Evolutionary conservation across 1,140 invertebrate species (phyloP), one percentile per base, ranked within the genome.

Genomic region (Nasonia longicornis): DNA sequence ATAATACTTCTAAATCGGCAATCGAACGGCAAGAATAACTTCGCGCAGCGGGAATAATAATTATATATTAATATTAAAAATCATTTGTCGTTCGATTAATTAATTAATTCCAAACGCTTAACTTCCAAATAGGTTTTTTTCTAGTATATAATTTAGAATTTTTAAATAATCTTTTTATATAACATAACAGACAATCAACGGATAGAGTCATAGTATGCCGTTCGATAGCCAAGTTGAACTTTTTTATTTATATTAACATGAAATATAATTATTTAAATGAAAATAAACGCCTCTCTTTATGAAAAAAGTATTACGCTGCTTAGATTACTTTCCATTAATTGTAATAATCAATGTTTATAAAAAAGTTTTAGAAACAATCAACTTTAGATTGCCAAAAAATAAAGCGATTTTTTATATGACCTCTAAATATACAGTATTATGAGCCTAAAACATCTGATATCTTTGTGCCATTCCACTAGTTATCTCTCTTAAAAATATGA

Each of bases 351-450:
- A 66, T 76, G 66, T 35, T 81, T 76, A 76, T 70, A 81, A 75
- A 74, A 79, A 76, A 66, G 26, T 81, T 70, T 81, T 85, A 85
- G 81, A 86, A 86, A 86, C 81, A 84, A 85, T 85, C 79, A 86
- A 86, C 80, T 86, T 86, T 85, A 78, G 84, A 87, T 87, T 82
- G 81, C 66, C 80, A 85, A 85, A 81, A 83, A 81, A 83, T 83
- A 82, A 86, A 63, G 1, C 42, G 31, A 52, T 45, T 80, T 80
- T 45, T 31, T 26, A 26, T 31, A 75, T 69, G 79, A 38, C 42
- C 16, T 70, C 72, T 70, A 75, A 80, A 80, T 81, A 76, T 81
- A 81, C 79, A 81, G 35, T 81, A 63, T 16, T 69, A 75, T 66
- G 11, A 58, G n/a, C n/a, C 22, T 76, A 76, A 69, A 70, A 11